Evolutionary conservation across 1,140 invertebrate genomes (phyloP), one percentile per base, ranked within the genome.

Genomic region (Brachionus koreanus): DNA sequence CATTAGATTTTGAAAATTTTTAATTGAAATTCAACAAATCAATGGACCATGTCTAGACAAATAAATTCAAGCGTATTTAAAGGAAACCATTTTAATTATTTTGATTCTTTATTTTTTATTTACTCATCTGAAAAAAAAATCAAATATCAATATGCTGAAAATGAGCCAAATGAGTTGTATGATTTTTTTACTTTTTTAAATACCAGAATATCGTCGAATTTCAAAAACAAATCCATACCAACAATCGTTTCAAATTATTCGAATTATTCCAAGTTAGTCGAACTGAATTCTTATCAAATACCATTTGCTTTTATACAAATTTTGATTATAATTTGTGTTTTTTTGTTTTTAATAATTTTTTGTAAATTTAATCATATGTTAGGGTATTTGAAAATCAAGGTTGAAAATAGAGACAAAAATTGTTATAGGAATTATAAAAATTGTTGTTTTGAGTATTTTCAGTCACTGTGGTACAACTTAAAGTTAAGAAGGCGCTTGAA

Each of bases 351-450:
- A 0, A 29, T 74, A 33, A 46, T 74, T 74, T 74, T 74, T 29
- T 74, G 69, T 35, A 74, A 74, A 16, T 74, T 42, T 46, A 74
- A 74, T 29, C n/a, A 12, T 23, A 74, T 74, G 19, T 12, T 74
- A 19, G 23, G 43, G 12, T 46, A 46, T 25, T 4, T 74, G 23
- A 74, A 35, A 74, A 25, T 46, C 13, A 46, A 74, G n/a, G 29
- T 69, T 1, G 29, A 37, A 69, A 39, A 39, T 7, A 39, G 10
- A 25, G 19, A 12, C 19, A 10, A 43, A 4, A 46, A 16, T 13
- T 25, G 9, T 46, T n/a, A 72, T 23, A 35, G 39, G 16, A 9
- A 25, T 46, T 12, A 74, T 46, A 10, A 43, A 12, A n/a, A 46
- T 25, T 13, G 7, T 25, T 74, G 39, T 13, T 46, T 19, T 3